These are phyloP conservation scores for Antennarius maculatus DNA, from an alignment of 2,797 vertebrate species.

Conservation along the genomic window DNA sequence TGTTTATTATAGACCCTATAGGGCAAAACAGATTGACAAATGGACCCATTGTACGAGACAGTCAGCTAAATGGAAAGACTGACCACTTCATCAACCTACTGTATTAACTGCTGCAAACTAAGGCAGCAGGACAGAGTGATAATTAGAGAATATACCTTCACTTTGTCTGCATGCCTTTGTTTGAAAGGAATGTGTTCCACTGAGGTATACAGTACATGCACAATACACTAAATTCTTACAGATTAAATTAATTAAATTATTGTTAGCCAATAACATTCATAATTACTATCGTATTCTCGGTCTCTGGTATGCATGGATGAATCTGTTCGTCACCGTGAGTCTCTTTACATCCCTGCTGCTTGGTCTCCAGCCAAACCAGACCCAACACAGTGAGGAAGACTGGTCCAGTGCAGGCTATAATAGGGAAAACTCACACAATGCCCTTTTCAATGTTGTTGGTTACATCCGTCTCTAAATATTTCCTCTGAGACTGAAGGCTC, in stretches of 20 bases:
- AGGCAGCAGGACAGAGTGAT: background rate
- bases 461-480: constrained; percentile 23
- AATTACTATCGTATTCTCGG: background rate
- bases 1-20: constrained; percentile 76
- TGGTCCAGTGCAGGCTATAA: constrained; percentile 45
- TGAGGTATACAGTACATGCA: background rate
- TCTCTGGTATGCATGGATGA: constrained; percentile 3
- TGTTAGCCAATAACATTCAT: background rate
- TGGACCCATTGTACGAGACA: constrained; percentile 12
- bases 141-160: background rate
- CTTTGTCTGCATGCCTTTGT: background rate
- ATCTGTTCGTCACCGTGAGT: background rate
- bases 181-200: background rate
- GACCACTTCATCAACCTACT: background rate
- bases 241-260: background rate
- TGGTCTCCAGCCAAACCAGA: constrained; percentile 26
- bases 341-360: constrained; percentile 20
- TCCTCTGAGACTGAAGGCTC: constrained; percentile 15
- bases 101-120: background rate
- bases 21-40: constrained; percentile 23
- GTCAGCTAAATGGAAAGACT: background rate
- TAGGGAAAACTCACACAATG: constrained; percentile 32
- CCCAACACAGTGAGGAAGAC: constrained; percentile 24
- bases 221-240: background rate
- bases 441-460: constrained; percentile 32